Evolutionary conservation across 2,797 vertebrate genomes (phyloP).

Genomic region (Acomys russatus): DNA sequence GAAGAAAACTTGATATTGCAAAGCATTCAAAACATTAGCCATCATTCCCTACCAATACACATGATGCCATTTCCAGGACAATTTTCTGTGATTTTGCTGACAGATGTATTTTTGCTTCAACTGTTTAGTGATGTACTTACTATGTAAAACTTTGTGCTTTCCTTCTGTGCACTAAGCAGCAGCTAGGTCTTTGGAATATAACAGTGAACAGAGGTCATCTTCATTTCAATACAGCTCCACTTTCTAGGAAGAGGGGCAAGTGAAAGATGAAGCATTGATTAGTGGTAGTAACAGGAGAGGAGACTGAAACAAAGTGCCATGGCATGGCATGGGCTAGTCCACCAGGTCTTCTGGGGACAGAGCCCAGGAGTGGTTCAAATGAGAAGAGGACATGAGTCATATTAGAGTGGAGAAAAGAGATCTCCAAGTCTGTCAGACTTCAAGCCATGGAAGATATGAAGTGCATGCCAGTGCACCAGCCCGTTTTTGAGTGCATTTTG

Average conservation of each 20-base stretch:
- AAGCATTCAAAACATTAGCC: background rate
- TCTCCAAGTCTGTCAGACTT: background rate
- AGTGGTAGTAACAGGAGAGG: too few relatives aligned
- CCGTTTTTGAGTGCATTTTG: accelerated
- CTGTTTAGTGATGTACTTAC: background rate
- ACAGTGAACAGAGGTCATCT: background rate
- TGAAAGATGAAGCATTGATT: background rate
- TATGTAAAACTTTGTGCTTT: background rate
- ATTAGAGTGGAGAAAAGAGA: background rate
- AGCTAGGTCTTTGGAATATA: background rate
- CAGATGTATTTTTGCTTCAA: background rate
- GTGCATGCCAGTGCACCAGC: background rate
- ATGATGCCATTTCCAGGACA: too few relatives aligned
- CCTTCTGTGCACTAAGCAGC: background rate
- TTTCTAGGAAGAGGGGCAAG: background rate
- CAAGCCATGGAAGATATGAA: accelerated
- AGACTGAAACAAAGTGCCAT: background rate
- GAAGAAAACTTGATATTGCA: background rate
- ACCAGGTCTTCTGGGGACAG: background rate
- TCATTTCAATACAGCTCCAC: background rate
- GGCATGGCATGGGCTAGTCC: accelerated
- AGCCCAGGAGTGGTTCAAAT: background rate
- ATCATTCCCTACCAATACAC: background rate
- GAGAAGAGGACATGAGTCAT: background rate
- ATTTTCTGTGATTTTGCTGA: background rate